phyloP scores from a whole-genome alignment of 1,140 invertebrate genomes.

The Aphelinus atriplicis region DNA sequence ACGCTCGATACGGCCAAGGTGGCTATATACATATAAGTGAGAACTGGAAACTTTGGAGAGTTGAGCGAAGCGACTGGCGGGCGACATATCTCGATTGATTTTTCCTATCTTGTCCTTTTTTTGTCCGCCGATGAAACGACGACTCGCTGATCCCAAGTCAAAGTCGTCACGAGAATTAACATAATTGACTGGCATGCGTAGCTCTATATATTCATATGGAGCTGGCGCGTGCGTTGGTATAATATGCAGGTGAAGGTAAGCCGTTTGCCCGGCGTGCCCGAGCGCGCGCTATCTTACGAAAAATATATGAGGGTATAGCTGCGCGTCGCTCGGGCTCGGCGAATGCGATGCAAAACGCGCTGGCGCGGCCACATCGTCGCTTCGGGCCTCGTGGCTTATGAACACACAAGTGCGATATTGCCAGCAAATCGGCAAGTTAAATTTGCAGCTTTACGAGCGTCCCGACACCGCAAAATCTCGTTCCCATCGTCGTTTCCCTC shows the following conservation, averaged over 20 bases:
- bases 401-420: constrained; percentile 24
- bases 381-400: not conserved
- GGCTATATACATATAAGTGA: too few relatives aligned
- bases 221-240: not conserved
- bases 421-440: constrained; percentile 41
- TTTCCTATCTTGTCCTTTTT: constrained; percentile 11
- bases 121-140: not conserved
- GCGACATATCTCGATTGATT: constrained; percentile 1
- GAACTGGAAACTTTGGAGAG: too few relatives aligned
- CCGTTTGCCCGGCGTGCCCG: not conserved
- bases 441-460: constrained; percentile 52
- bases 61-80: too few relatives aligned
- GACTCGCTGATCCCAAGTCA: constrained; percentile 7
- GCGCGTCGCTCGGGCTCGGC: not conserved
- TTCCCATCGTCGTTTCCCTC: constrained; percentile 33
- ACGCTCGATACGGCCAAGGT: too few relatives aligned
- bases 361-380: too few relatives aligned
- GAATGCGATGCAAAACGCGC: too few relatives aligned
- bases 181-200: constrained; percentile 12
- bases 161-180: constrained; percentile 14
- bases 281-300: not conserved
- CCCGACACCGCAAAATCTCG: constrained; percentile 43
- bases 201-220: not conserved
- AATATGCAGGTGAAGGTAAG: constrained; percentile 19
- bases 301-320: constrained; percentile 18